phyloP scores from a whole-genome alignment of 2,113 vertebrate genomes.

The Trichomycterus rosablanca region DNA sequence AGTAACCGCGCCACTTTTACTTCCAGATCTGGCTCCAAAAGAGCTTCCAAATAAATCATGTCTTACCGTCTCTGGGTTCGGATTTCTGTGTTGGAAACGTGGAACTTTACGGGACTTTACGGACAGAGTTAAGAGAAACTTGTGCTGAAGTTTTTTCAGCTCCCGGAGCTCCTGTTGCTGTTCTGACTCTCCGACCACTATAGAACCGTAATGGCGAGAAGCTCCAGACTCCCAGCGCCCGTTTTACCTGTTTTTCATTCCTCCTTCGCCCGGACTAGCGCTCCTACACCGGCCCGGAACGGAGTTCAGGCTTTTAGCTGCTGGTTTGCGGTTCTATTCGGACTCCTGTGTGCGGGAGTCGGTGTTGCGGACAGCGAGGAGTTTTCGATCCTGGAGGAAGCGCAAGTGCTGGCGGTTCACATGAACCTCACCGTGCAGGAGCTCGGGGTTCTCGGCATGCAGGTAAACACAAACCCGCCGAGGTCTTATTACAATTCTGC shows the following conservation, averaged over 20 bases:
- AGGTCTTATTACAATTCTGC: too few relatives aligned
- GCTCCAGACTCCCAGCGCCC: constrained; percentile 43
- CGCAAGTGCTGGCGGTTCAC: constrained; percentile 84
- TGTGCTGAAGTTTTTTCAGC: constrained; percentile 51
- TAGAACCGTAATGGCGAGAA: constrained; percentile 71
- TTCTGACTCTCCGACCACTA: constrained; percentile 31
- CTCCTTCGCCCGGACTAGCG: constrained; percentile 1
- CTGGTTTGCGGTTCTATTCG: constrained; percentile 57
- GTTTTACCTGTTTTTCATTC: constrained; percentile 34
- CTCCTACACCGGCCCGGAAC: neutral
- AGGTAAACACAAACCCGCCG: constrained; percentile 66
- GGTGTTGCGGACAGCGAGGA: constrained; percentile 78
- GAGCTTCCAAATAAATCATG: constrained; percentile 43
- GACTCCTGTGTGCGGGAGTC: constrained; percentile 65
- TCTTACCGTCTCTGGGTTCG: constrained; percentile 44
- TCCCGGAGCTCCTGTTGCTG: constrained; percentile 37
- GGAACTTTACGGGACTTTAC: constrained; percentile 26
- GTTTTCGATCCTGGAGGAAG: constrained; percentile 91
- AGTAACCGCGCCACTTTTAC: neutral
- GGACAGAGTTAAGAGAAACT: constrained; percentile 66
- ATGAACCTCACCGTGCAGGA: constrained; percentile 91
- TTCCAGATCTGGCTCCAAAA: too few relatives aligned
- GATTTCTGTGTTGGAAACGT: constrained; percentile 44
- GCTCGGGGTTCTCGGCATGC: constrained; percentile 89
- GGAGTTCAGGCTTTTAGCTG: constrained; percentile 44